phyloP scores from a whole-genome alignment of 2,113 vertebrate species.

The Thermophis baileyi region DNA sequence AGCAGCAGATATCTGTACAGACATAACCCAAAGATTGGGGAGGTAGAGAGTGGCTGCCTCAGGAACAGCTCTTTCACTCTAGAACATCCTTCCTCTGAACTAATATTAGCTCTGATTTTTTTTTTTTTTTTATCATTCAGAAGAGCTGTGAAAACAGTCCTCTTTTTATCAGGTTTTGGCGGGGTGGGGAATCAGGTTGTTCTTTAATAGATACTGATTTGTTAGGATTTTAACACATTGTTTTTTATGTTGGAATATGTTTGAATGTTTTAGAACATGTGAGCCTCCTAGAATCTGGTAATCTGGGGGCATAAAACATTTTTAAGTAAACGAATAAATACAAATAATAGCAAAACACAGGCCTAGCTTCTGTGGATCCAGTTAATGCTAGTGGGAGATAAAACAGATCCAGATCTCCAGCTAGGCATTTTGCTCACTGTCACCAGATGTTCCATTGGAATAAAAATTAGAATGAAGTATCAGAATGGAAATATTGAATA shows the following conservation, averaged over 20 bases:
- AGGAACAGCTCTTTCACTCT: neutral
- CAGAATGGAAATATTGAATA: neutral
- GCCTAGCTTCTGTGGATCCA: neutral
- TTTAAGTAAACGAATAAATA: neutral
- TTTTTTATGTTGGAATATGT: neutral
- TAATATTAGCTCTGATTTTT: neutral
- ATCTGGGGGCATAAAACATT: neutral
- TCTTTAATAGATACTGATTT: neutral
- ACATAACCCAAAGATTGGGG: neutral
- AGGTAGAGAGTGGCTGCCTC: neutral
- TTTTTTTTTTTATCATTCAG: neutral
- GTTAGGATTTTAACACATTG: neutral
- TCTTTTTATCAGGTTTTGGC: neutral
- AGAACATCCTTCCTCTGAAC: neutral
- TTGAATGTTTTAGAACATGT: neutral
- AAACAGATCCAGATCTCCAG: neutral
- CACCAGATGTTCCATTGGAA: neutral
- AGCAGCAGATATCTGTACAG: neutral
- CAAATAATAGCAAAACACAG: neutral
- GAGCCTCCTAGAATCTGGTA: neutral
- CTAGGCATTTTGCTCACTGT: neutral
- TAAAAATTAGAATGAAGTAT: neutral
- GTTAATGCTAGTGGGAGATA: neutral
- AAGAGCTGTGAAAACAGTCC: neutral
- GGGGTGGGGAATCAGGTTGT: neutral